Conservation (phyloP, 2,888 invertebrate genomes). For the Minunthozetes semirufus region DNA sequence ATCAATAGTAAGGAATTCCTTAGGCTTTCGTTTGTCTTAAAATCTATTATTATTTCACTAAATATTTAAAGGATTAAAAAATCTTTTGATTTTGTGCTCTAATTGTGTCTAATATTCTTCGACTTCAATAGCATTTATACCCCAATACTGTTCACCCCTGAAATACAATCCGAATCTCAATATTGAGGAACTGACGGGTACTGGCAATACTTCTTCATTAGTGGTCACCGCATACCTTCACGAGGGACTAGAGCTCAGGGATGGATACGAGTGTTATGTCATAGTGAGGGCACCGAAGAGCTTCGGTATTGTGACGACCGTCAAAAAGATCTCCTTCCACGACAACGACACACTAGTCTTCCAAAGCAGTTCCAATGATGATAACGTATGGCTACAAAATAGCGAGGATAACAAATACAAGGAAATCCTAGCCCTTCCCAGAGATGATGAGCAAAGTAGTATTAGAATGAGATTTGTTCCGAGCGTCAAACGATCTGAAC, state of each 20-base stretch:
- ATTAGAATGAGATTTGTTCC: constrained; percentile 25
- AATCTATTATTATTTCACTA: too few species aligned
- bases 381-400: constrained; percentile 15
- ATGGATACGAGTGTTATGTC: constrained; percentile 26
- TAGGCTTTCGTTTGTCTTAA: too few species aligned
- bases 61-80: too few species aligned
- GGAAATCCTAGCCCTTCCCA: constrained; percentile 20
- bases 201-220: constrained; percentile 6
- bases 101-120: background rate
- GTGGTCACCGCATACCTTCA: constrained; percentile 23
- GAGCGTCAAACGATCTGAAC: background rate
- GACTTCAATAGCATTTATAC: constrained; percentile 11
- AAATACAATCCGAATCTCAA: background rate
- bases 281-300: constrained; percentile 3
- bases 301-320: constrained; percentile 29
- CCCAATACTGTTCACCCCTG: background rate
- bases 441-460: background rate
- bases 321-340: constrained; percentile 30
- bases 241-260: constrained; percentile 11
- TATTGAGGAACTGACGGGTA: background rate
- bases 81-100: background rate
- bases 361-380: constrained; percentile 21
- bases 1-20: too few species aligned
- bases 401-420: constrained; percentile 2
- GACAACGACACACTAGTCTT: constrained; percentile 35